Conservation (phyloP, 2,888 invertebrate genomes). For the Nomada goodeniana region DNA sequence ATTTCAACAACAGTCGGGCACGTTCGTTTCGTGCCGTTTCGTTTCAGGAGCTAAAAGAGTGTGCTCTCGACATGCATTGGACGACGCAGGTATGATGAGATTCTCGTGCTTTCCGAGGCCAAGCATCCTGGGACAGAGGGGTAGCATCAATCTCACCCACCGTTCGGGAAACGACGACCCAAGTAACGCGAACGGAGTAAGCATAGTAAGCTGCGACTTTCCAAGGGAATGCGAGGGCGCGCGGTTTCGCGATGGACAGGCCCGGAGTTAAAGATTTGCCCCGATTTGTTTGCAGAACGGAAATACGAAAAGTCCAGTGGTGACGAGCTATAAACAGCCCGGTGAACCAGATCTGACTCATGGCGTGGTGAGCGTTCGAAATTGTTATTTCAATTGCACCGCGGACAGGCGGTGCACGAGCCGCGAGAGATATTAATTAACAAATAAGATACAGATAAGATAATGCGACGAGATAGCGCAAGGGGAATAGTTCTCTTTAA, state of each 20-base stretch:
- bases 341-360: conserved; percentile 72
- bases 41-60: conserved; percentile 57
- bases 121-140: conserved; percentile 79
- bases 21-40: too few species aligned
- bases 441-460: too few species aligned
- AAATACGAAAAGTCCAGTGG: conserved; percentile 72
- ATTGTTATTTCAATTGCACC: neutral
- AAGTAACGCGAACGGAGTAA: conserved; percentile 64
- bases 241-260: too few species aligned
- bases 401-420: too few species aligned
- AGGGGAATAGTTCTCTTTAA: too few species aligned
- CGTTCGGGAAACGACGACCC: conserved; percentile 73
- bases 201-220: conserved; percentile 6
- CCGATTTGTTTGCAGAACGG: conserved; percentile 70
- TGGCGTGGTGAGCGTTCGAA: conserved; percentile 72
- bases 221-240: too few species aligned
- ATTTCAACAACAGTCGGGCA: too few species aligned
- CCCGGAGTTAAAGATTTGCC: conserved; percentile 4
- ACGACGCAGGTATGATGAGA: conserved; percentile 74
- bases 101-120: conserved; percentile 81
- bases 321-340: conserved; percentile 77
- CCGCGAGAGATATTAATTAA: too few species aligned
- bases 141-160: conserved; percentile 79
- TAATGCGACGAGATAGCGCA: too few species aligned
- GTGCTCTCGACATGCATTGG: conserved; percentile 63